These are phyloP conservation scores for Aphelinus certus DNA, from an alignment of 1,140 invertebrate species.

Conservation along the genomic window DNA sequence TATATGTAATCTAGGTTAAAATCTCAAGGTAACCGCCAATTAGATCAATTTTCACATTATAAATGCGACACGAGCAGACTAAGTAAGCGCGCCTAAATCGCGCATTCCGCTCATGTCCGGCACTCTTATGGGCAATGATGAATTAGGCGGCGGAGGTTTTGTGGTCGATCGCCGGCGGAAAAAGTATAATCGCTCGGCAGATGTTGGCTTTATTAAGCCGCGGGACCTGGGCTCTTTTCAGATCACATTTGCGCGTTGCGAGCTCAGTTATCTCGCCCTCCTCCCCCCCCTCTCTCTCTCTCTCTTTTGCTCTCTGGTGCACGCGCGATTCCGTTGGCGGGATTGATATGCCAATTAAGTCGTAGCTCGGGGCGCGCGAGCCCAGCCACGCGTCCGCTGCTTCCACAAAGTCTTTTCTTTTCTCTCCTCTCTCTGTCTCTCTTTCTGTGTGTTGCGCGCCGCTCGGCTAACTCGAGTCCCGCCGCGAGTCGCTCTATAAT, in stretches of 20 bases:
- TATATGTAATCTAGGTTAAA: too few species aligned
- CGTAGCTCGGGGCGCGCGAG: constrained; percentile 43
- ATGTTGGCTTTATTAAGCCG: constrained; percentile 54
- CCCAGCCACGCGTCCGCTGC: constrained; percentile 38
- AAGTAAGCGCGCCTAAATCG: too few species aligned
- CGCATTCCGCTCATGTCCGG: too few species aligned
- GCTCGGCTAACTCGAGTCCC: not conserved
- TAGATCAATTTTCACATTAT: too few species aligned
- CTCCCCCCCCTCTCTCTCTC: too few species aligned
- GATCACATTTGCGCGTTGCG: constrained; percentile 29
- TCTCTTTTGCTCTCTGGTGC: constrained; percentile 37
- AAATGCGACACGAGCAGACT: too few species aligned
- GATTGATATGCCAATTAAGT: constrained; percentile 60
- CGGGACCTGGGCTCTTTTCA: constrained; percentile 42
- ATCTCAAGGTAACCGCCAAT: too few species aligned
- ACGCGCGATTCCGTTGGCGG: constrained; percentile 20
- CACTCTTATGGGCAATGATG: constrained; percentile 27
- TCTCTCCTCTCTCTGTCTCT: not conserved
- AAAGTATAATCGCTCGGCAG: constrained; percentile 41
- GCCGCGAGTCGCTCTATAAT: constrained; percentile 41
- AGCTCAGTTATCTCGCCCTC: constrained; percentile 46
- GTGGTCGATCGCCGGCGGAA: constrained; percentile 29
- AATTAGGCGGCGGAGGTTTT: constrained; percentile 22
- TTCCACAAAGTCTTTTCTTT: not conserved
- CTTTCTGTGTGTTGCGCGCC: not conserved